Base-by-base conservation (phyloP, 2,888 invertebrate genomes). In the Stenotaenia linearis region DNA sequence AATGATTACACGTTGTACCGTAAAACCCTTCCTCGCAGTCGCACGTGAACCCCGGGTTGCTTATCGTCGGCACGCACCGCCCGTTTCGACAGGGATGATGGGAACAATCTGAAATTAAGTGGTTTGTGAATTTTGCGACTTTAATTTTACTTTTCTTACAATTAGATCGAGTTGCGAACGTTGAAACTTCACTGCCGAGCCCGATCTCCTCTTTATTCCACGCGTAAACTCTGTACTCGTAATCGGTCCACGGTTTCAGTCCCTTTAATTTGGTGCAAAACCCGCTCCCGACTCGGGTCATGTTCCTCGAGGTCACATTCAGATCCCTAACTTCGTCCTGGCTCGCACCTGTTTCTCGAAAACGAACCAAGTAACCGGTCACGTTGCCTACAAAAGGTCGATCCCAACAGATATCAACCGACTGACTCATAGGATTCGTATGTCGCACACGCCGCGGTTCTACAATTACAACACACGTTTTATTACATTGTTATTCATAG, bases 191-290 rank as follows among this genome's bases (percentile, higher is more conserved):
- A 10, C 81, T 80, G 21, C 79, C 81, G 18, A 81, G 80, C 4
- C 82, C 82, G 1, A 35, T 40, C 69, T 81, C 82, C 9, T 81
- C 56, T 18, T 78, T 25, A 78, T 82, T 82, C 82, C 82, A 81
- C 0, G 77, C 82, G 56, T 79, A 78, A 4, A 82, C 50, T 25
- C 79, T 75, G 35, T 80, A 30, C 40, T 80, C 61, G 32, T 82
- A 82, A 15, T 80, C 78, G 10, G 79, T 81, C 21, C 80, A 74
- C 12, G 80, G 80, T 32, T 28, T 25, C 9, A 82, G 61, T 5
- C 50, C 75, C 6, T 23, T 30, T 10, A 82, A 40, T 1, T 10
- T 74, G 7, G 76, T 61, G 61, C 82, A 82, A 15, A 74, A 74
- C 7, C 74, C 74, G 21, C 74, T 32, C 15, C 79, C 79, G n/a